phyloP scores from a whole-genome alignment of 2,113 vertebrate genomes.

The Zingel zingel region DNA sequence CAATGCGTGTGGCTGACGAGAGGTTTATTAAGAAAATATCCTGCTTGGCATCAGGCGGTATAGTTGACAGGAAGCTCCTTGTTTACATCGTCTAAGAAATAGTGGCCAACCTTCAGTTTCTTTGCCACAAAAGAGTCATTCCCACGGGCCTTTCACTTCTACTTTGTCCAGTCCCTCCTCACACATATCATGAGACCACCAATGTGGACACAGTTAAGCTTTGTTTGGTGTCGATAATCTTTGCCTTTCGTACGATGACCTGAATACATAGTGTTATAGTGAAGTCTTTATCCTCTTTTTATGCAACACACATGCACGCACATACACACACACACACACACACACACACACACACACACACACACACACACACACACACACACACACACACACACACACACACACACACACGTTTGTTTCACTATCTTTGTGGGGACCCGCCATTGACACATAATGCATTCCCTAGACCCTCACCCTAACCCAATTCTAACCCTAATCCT shows the following conservation, averaged over 20 bases:
- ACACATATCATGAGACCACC: constrained; percentile 28
- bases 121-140: background rate
- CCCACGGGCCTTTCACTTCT: background rate
- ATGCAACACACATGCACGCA: constrained; percentile 36
- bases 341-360: constrained; percentile 1
- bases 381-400: no score
- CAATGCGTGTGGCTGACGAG: background rate
- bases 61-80: constrained; percentile 1
- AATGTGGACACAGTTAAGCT: constrained; percentile 20
- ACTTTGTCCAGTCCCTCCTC: background rate
- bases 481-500: no score
- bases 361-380: no score
- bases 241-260: constrained; percentile 44
- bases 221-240: constrained; percentile 61
- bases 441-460: no score
- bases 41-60: background rate
- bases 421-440: no score
- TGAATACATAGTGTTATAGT: constrained; percentile 49
- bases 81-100: constrained; percentile 1
- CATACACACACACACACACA: constrained; percentile 45
- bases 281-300: constrained; percentile 68
- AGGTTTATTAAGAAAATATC: constrained; percentile 1
- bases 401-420: no score
- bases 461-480: no score
- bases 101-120: background rate